phyloP scores from a whole-genome alignment of 2,113 vertebrate genomes.

The Malurus melanocephalus region DNA sequence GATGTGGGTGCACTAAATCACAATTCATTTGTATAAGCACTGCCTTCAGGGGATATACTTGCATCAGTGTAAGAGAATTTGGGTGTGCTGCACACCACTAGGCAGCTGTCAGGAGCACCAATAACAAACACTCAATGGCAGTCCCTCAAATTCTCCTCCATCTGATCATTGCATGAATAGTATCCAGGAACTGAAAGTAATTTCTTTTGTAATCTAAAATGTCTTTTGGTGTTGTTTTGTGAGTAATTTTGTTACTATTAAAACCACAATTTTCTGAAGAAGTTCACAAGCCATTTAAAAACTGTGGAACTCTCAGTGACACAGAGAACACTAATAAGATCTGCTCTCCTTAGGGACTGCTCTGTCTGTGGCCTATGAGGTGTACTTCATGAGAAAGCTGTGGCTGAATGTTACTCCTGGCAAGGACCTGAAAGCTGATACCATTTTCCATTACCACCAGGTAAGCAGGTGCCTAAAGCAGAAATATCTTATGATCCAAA shows the following conservation, averaged over 20 bases:
- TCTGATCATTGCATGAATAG: not conserved
- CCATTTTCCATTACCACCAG: slow-evolving; percentile 94
- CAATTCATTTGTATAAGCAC: not conserved
- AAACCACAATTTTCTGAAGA: not conserved
- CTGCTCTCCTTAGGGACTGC: slow-evolving; percentile 60
- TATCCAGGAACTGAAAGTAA: not conserved
- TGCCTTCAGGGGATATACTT: not conserved
- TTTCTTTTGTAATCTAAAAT: not conserved
- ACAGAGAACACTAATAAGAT: not conserved
- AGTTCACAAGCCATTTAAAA: not conserved
- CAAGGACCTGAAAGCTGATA: slow-evolving; percentile 86
- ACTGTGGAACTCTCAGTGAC: not conserved
- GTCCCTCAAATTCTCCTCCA: not conserved
- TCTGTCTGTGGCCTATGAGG: slow-evolving; percentile 73
- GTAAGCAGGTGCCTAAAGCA: slow-evolving; percentile 65
- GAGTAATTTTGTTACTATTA: not conserved
- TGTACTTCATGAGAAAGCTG: slow-evolving; percentile 95
- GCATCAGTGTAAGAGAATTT: not conserved
- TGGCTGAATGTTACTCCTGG: slow-evolving; percentile 90
- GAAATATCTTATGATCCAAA: not conserved
- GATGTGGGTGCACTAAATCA: not conserved
- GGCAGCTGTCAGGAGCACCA: not conserved
- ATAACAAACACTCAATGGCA: not conserved
- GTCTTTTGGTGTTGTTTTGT: not conserved
- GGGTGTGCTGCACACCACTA: not conserved